These are phyloP conservation scores for Malthinus seriepunctatus DNA, from an alignment of 2,888 invertebrate species.

Conservation along the genomic window DNA sequence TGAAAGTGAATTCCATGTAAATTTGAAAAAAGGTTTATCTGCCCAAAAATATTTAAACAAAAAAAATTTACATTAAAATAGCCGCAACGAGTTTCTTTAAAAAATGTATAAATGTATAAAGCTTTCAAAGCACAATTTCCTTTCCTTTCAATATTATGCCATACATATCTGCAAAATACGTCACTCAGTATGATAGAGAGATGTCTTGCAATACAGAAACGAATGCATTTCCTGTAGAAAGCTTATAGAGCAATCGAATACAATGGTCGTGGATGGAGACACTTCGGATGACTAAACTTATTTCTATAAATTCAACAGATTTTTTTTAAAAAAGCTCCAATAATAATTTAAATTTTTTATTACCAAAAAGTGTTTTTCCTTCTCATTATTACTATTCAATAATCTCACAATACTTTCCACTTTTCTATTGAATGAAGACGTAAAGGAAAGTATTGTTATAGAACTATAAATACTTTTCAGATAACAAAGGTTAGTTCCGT, in stretches of 20 bases:
- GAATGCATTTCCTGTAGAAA: constrained; percentile 17
- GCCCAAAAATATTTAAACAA: too few species aligned
- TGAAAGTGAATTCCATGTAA: background rate
- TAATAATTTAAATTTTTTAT: too few species aligned
- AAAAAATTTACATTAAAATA: background rate
- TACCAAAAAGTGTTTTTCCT: too few species aligned
- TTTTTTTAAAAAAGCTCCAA: background rate
- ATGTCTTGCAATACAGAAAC: constrained; percentile 16
- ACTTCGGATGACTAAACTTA: constrained; percentile 12
- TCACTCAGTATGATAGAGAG: constrained; percentile 9
- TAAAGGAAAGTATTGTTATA: too few species aligned
- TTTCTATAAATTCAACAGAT: constrained; percentile 17
- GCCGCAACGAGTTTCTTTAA: background rate
- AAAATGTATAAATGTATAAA: constrained; percentile 3
- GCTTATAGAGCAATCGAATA: constrained; percentile 12
- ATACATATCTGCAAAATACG: constrained; percentile 10
- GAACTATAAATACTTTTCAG: too few species aligned
- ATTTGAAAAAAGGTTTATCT: background rate
- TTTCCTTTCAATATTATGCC: constrained; percentile 14
- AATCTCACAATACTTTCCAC: too few species aligned
- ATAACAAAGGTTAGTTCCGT: too few species aligned
- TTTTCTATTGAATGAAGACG: too few species aligned
- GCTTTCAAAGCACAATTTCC: constrained; percentile 4
- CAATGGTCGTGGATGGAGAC: constrained; percentile 13
- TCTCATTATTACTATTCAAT: too few species aligned